phyloP scores from a whole-genome alignment of 2,113 vertebrate genomes.

The Bungarus multicinctus region DNA sequence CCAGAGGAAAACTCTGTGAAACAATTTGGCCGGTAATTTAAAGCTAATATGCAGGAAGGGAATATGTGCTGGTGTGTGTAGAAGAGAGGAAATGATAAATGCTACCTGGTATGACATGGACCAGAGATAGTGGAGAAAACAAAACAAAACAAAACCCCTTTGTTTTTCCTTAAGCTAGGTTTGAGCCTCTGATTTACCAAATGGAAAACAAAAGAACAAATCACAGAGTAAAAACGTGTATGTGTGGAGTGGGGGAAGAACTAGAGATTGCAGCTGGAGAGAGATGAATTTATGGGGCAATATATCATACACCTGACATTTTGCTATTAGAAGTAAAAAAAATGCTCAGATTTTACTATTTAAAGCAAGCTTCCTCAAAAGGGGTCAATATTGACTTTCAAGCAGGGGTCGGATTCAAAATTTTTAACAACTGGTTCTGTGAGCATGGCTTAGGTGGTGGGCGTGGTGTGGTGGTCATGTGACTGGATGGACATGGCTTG shows the following conservation, averaged over 20 bases:
- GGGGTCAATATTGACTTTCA: not conserved
- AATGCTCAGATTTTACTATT: slow-evolving; percentile 3
- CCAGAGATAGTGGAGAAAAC: slow-evolving; percentile 31
- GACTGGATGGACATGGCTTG: too few relatives aligned
- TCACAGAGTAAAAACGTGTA: slow-evolving; percentile 11
- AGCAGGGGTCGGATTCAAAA: too few relatives aligned
- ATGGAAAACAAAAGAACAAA: slow-evolving; percentile 62
- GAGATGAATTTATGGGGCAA: slow-evolving; percentile 32
- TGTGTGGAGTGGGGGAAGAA: not conserved
- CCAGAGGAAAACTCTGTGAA: slow-evolving; percentile 61
- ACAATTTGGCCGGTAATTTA: slow-evolving; percentile 69
- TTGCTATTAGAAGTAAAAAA: slow-evolving; percentile 28
- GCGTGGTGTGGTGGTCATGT: too few relatives aligned
- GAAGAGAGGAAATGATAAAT: slow-evolving; percentile 70
- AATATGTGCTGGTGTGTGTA: slow-evolving; percentile 55
- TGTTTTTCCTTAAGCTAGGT: slow-evolving; percentile 53
- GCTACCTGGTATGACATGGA: slow-evolving; percentile 68
- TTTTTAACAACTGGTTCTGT: too few relatives aligned
- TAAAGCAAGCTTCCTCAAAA: not conserved
- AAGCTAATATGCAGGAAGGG: slow-evolving; percentile 70
- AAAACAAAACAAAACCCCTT: not conserved
- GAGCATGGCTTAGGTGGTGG: too few relatives aligned
- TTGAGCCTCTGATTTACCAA: slow-evolving; percentile 44
- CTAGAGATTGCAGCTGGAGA: slow-evolving; percentile 17
- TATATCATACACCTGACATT: slow-evolving; percentile 7